These are phyloP conservation scores for Eospalax fontanierii DNA, from an alignment of 2,797 vertebrate genomes.

Conservation along the genomic window DNA sequence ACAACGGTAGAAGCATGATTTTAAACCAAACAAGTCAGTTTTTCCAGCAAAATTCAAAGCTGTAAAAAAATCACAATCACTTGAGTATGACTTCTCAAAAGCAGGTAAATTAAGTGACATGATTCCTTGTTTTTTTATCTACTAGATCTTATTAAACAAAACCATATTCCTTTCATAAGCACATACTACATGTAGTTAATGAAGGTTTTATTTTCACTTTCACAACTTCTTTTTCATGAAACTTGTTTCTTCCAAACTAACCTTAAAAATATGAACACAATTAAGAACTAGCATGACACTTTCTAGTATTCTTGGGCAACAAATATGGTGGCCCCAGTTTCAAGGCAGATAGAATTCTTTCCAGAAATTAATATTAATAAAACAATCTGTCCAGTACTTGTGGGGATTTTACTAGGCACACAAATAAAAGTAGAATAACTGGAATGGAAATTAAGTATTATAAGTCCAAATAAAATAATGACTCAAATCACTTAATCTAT, in stretches of 20 bases:
- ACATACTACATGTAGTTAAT: not conserved
- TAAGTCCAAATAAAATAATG: not conserved
- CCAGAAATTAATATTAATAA: constrained; percentile 43
- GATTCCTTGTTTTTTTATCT: constrained; percentile 21
- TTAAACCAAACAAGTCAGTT: constrained; percentile 54
- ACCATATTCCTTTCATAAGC: not conserved
- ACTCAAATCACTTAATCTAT: not conserved
- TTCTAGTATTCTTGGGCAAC: not conserved
- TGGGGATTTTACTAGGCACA: constrained; percentile 35
- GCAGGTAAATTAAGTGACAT: not conserved
- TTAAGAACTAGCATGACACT: not conserved
- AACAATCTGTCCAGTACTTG: constrained; percentile 18
- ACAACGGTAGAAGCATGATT: not conserved
- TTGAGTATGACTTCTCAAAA: constrained; percentile 23
- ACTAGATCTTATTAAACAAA: not conserved
- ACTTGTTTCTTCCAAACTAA: not conserved
- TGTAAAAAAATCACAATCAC: not conserved
- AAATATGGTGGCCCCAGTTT: not conserved
- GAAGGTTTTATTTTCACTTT: not conserved
- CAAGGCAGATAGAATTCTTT: constrained; percentile 48
- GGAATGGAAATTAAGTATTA: not conserved
- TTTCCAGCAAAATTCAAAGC: constrained; percentile 24
- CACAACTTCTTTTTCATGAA: not conserved
- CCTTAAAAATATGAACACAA: constrained; percentile 1
- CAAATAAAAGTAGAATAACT: not conserved